A percentile compares a stretch with the other conserved stretches of the same genome.
phyloP scores from a whole-genome alignment of 1,140 invertebrate species.

The Armadillidium nasatum region DNA sequence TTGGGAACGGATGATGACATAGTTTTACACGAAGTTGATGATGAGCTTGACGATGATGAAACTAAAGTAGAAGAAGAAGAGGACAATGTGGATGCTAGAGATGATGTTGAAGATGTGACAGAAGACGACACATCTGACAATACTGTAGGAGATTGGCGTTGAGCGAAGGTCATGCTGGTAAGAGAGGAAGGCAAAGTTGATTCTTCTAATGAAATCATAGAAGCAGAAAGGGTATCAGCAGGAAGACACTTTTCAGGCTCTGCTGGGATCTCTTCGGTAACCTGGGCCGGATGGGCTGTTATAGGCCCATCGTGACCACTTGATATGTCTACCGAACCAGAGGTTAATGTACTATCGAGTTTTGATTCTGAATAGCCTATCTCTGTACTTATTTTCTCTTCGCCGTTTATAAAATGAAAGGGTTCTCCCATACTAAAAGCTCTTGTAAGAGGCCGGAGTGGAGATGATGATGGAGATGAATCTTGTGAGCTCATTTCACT shows the following conservation, averaged over 20 bases:
- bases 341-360: not conserved
- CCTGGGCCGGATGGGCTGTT: slow-evolving; percentile 40
- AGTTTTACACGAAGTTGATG: slow-evolving; percentile 47
- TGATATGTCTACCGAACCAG: not conserved
- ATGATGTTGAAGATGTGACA: not conserved
- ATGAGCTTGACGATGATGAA: slow-evolving; percentile 19
- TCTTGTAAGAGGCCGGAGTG: not conserved
- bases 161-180: not conserved
- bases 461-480: not conserved
- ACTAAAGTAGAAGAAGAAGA: slow-evolving; percentile 10
- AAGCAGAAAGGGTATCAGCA: not conserved
- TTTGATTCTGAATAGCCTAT: not conserved
- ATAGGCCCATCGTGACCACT: slow-evolving; percentile 35
- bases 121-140: not conserved
- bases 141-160: not conserved
- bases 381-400: no score
- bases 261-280: slow-evolving; percentile 33
- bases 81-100: not conserved
- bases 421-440: not conserved
- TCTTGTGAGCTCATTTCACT: not conserved
- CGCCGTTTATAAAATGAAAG: not conserved
- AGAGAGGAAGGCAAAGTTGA: not conserved
- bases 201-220: not conserved
- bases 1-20: not conserved
- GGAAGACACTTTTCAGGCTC: not conserved